A percentile compares a stretch with the other conserved stretches of the same genome.
Conservation (phyloP, 2,113 vertebrate genomes). For the Sinocyclocheilus grahami region DNA sequence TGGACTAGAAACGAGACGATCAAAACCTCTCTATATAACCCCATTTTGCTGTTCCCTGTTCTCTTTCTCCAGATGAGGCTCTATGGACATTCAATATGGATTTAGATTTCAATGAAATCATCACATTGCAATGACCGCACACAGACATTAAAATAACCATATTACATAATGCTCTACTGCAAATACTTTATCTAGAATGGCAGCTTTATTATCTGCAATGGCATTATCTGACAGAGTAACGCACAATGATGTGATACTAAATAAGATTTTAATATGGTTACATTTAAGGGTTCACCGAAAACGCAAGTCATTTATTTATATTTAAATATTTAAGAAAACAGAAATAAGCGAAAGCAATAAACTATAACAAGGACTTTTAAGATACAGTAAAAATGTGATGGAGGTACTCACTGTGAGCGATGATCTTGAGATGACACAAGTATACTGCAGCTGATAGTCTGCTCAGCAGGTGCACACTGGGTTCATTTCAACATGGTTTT, state of each 20-base stretch:
- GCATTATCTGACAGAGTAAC: not conserved
- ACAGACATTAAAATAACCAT: not conserved
- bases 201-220: not conserved
- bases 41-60: constrained; percentile 15
- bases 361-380: not conserved
- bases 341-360: not conserved
- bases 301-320: not conserved
- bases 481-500: not conserved
- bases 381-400: not conserved
- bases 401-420: constrained; percentile 5
- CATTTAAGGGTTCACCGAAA: not conserved
- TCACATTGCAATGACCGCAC: not conserved
- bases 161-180: not conserved
- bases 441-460: not conserved
- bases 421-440: not conserved
- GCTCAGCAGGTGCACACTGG: not conserved
- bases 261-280: not conserved
- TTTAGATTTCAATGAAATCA: not conserved
- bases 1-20: constrained; percentile 20
- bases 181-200: not conserved
- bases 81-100: not conserved
- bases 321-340: not conserved
- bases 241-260: not conserved
- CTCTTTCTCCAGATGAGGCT: not conserved
- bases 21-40: constrained; percentile 19